Conservation (phyloP, 2,888 invertebrate genomes). For the Andricus curvator region DNA sequence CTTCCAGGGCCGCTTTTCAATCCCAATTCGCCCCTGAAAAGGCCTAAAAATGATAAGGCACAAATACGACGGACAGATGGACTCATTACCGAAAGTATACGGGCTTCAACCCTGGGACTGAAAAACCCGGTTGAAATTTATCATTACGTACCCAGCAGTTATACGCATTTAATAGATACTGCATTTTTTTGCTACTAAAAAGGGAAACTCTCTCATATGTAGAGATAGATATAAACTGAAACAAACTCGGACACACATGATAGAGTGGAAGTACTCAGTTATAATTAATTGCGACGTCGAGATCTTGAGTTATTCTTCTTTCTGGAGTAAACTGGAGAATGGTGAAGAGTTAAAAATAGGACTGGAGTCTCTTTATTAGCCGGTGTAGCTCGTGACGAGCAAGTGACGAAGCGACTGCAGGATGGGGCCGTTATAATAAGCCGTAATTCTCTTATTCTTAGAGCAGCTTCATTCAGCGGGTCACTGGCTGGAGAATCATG, state of each 20-base stretch:
- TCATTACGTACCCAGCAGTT: no score
- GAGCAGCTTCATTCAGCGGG: slow-evolving; percentile 44
- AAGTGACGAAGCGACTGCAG: slow-evolving; percentile 47
- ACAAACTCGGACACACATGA: not conserved
- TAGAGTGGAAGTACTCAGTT: not conserved
- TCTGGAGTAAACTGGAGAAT: slow-evolving; percentile 50
- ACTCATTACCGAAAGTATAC: no score
- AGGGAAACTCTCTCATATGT: not conserved
- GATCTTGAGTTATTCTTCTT: slow-evolving; percentile 24
- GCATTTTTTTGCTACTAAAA: no score
- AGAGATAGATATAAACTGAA: not conserved
- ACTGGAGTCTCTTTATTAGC: slow-evolving; percentile 46
- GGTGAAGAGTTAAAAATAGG: slow-evolving; percentile 49
- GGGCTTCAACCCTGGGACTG: no score
- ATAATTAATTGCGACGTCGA: not conserved
- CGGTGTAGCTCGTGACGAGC: slow-evolving; percentile 35
- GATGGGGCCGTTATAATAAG: slow-evolving; percentile 51
- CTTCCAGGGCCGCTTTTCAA: no score
- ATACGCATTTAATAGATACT: not conserved
- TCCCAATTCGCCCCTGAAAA: no score
- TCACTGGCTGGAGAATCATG: slow-evolving; percentile 33
- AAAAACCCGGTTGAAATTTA: no score
- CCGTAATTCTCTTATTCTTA: slow-evolving; percentile 47
- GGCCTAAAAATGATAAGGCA: no score
- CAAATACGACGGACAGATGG: no score